Evolutionary conservation across 2,888 invertebrate genomes (phyloP).

Genomic region (Lepas anatifera): DNA sequence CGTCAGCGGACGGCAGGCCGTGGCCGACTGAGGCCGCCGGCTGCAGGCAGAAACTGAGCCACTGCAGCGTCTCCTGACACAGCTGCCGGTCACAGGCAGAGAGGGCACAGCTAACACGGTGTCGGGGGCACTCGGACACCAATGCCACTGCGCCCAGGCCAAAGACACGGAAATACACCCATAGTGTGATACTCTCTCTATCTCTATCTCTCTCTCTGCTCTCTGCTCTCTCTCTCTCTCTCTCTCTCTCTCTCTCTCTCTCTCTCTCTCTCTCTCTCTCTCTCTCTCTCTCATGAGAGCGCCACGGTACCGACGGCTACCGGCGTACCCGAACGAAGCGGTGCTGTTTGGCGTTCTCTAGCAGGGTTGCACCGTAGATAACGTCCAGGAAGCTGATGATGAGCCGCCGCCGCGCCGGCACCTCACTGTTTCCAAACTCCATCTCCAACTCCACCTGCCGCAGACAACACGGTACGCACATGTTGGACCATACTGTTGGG

Average conservation of each 20-base stretch:
- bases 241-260: too few species aligned
- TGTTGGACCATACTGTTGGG: too few species aligned
- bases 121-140: too few species aligned
- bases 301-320: too few species aligned
- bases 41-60: slow-evolving; percentile 6
- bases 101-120: not conserved
- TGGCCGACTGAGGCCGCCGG: not conserved
- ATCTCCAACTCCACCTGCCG: not conserved
- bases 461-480: too few species aligned
- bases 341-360: not conserved
- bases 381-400: slow-evolving; percentile 9
- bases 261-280: too few species aligned
- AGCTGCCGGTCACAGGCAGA: not conserved
- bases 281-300: too few species aligned
- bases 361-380: not conserved
- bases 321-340: slow-evolving; percentile 3
- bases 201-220: too few species aligned
- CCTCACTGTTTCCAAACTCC: slow-evolving; percentile 2
- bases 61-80: slow-evolving; percentile 6
- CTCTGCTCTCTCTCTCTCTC: too few species aligned
- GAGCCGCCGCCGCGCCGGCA: not conserved
- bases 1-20: not conserved
- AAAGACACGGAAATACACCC: too few species aligned
- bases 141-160: too few species aligned
- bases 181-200: too few species aligned